Base-by-base conservation (phyloP, 2,797 vertebrate genomes). In the Tragelaphus eurycerus region DNA sequence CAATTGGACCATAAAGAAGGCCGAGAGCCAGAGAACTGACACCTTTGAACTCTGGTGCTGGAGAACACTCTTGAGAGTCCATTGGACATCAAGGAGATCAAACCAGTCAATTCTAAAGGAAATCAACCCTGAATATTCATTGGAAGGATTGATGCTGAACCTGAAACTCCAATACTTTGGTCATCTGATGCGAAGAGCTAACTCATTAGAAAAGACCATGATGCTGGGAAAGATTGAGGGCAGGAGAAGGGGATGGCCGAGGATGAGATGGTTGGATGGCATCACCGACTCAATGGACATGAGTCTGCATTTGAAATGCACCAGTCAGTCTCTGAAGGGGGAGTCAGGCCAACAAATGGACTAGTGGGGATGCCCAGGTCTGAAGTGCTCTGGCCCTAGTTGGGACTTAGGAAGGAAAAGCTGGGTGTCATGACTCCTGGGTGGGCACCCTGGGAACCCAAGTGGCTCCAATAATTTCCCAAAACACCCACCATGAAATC, bases 321-420 rank as follows among this genome's bases (percentile, higher is more conserved):
- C 5, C 0, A 3, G 48, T 2, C 3, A 29, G 52, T 16, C 79
- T 85, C 31, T 21, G 15, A 19, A 25, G 6, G 10, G 4, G 6
- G 2, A 23, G 5, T 15, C 23, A 78, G 46, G 25, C 29, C 12
- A 59, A 25, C 21, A 62, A 46, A 67, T 21, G 14, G 55, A 48
- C 25, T 3, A 34, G 21, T 4, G 4, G 7, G 13, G 11, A 17
- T 4, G 16, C 25, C 14, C 23, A 4, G 2, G 10, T 74, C 27
- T 9, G 50, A 34, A 12, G 21, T 14, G 27, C 25, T 25, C 57
- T 29, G 3, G 11, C 15, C 29, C 4, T 17, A 29, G 0, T 50
- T 4, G 2, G 19, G 3, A 6, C 1, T 21, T 5, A 29, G 13
- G 16, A 17, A 29, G 3, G 7, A 14, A n/a, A 17, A 12, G 1